Conservation (phyloP, 2,797 vertebrate genomes). For the Pogonophryne albipinna region DNA sequence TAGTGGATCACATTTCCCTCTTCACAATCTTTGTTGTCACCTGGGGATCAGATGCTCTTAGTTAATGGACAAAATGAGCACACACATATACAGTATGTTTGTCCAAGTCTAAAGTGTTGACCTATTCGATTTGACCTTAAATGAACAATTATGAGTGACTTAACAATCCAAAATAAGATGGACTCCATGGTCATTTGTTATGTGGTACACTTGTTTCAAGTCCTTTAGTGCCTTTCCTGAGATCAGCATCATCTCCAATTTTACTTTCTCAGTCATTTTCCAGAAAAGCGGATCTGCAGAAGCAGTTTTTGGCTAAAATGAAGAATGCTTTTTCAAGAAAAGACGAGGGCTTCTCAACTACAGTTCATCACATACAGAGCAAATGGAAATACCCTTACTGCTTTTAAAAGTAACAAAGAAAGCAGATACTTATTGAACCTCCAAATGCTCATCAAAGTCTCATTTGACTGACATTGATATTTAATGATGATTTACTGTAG, state of each 20-base stretch:
- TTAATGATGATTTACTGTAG: not conserved
- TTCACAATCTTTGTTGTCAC: constrained; percentile 95
- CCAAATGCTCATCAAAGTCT: not conserved
- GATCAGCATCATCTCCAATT: not conserved
- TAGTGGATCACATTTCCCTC: constrained; percentile 99
- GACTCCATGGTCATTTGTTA: not conserved
- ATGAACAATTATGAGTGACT: too few relatives aligned
- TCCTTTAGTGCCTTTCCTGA: not conserved
- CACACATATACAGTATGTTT: not conserved
- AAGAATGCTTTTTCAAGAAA: too few relatives aligned
- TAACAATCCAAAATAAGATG: too few relatives aligned
- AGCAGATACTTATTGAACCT: too few relatives aligned
- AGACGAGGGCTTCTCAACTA: too few relatives aligned
- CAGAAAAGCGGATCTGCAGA: not conserved
- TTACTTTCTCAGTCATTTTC: not conserved
- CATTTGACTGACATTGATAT: not conserved
- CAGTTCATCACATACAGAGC: too few relatives aligned
- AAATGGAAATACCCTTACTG: too few relatives aligned
- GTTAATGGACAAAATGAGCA: not conserved
- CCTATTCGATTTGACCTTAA: too few relatives aligned
- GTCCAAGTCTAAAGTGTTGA: not conserved
- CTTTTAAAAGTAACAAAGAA: too few relatives aligned
- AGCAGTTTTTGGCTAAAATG: not conserved
- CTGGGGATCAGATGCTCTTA: constrained; percentile 69
- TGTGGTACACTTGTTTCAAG: not conserved